Conservation (phyloP, 1,140 invertebrate species). For the Trichonephila clavata region DNA sequence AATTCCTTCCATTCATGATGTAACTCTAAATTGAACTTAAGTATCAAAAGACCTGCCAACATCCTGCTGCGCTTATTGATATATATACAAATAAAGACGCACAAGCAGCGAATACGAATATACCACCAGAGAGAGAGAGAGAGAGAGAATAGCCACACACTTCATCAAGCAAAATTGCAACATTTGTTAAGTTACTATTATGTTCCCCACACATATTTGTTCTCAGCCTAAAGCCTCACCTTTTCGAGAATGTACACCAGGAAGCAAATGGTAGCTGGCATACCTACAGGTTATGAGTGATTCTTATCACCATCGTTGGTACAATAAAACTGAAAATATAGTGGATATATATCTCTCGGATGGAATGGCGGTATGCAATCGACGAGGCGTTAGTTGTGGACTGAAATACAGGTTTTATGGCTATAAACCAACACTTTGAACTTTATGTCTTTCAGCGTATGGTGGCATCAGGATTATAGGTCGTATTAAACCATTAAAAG, state of each 20-base stretch:
- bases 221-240: neutral
- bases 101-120: neutral
- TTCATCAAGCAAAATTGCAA: neutral
- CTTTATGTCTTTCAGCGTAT: conserved; percentile 33
- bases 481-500: conserved; percentile 60
- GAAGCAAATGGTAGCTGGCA: neutral
- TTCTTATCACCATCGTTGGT: conserved; percentile 1
- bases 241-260: neutral
- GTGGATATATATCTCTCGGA: neutral
- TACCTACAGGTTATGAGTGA: neutral
- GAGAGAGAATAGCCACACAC: neutral
- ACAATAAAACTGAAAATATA: conserved; percentile 34
- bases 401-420: conserved; percentile 47
- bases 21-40: neutral
- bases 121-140: neutral
- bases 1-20: no score
- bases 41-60: neutral
- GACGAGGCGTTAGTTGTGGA: conserved; percentile 37
- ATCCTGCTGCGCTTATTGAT: neutral
- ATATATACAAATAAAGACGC: neutral
- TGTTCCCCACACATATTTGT: conserved; percentile 7
- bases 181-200: neutral
- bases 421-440: conserved; percentile 27
- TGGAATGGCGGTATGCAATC: neutral
- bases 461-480: conserved; percentile 46